Conservation (phyloP, 2,888 invertebrate species). For the Anthoptus insignis region DNA sequence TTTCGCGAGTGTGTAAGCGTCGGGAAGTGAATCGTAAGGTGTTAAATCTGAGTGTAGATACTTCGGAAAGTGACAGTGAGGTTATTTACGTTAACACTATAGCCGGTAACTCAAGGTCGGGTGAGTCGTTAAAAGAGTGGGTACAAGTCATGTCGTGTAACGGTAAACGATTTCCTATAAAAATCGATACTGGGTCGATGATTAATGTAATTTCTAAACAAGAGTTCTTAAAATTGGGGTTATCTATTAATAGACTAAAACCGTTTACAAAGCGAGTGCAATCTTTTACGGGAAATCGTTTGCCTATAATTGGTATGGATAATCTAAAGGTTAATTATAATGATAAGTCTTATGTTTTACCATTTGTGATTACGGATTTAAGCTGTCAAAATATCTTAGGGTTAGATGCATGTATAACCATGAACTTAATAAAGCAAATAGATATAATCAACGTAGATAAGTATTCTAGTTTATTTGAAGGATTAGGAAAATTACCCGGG, state of each 20-base stretch:
- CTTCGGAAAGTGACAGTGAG: slow-evolving; percentile 12
- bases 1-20: slow-evolving; percentile 20
- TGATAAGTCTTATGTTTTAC: slow-evolving; percentile 9
- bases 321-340: background rate
- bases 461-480: slow-evolving; percentile 9
- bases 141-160: background rate
- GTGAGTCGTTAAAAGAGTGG: slow-evolving; percentile 1
- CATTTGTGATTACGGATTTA: slow-evolving; percentile 16
- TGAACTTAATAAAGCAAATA: slow-evolving; percentile 18
- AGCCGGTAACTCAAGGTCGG: background rate
- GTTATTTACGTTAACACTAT: slow-evolving; percentile 12
- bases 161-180: background rate
- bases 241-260: background rate
- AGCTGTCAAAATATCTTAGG: slow-evolving; percentile 20
- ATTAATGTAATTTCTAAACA: too few species aligned
- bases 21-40: slow-evolving; percentile 13
- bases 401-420: background rate
- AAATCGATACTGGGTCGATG: background rate
- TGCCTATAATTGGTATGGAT: background rate
- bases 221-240: background rate
- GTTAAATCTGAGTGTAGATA: background rate
- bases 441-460: background rate
- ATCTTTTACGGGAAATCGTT: slow-evolving; percentile 12
- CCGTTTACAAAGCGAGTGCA: slow-evolving; percentile 15
- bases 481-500: slow-evolving; percentile 40